phyloP scores from a whole-genome alignment of 1,140 invertebrate species.

The Drosophila littoralis region DNA sequence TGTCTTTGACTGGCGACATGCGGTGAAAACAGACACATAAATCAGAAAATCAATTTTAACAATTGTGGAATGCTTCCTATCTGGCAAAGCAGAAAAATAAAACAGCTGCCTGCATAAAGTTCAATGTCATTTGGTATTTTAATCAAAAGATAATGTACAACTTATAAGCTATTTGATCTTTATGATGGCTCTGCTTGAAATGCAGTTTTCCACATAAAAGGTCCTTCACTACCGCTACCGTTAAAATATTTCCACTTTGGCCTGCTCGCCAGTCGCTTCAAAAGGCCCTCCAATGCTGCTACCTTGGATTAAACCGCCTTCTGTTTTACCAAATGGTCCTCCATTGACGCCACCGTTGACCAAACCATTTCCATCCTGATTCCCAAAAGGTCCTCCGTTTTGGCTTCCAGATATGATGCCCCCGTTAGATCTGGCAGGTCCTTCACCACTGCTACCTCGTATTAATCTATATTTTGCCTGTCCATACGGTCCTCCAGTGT shows the following conservation, averaged over 20 bases:
- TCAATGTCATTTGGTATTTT: not conserved
- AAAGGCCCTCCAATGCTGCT: conserved; percentile 15
- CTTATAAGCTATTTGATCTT: not conserved
- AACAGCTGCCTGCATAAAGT: not conserved
- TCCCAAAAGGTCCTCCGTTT: conserved; percentile 1
- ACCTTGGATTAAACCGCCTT: not conserved
- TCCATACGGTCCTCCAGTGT: not conserved
- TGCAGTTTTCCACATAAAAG: not conserved
- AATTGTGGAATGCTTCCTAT: not conserved
- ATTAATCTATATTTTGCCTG: not conserved
- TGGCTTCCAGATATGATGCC: not conserved
- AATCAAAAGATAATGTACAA: not conserved
- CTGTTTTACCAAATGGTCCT: conserved; percentile 3
- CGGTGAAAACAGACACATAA: conserved; percentile 11
- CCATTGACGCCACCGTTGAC: not conserved
- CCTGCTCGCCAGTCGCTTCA: not conserved
- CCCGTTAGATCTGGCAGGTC: not conserved
- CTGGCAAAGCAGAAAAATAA: not conserved
- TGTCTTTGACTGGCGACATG: conserved; percentile 6
- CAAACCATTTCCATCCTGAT: not conserved
- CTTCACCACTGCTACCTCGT: not conserved
- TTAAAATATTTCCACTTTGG: not conserved
- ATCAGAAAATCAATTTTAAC: conserved; percentile 22
- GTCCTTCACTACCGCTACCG: not conserved
- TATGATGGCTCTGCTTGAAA: not conserved